phyloP scores from a whole-genome alignment of 2,113 vertebrate genomes.

The Todiramphus chloris region DNA sequence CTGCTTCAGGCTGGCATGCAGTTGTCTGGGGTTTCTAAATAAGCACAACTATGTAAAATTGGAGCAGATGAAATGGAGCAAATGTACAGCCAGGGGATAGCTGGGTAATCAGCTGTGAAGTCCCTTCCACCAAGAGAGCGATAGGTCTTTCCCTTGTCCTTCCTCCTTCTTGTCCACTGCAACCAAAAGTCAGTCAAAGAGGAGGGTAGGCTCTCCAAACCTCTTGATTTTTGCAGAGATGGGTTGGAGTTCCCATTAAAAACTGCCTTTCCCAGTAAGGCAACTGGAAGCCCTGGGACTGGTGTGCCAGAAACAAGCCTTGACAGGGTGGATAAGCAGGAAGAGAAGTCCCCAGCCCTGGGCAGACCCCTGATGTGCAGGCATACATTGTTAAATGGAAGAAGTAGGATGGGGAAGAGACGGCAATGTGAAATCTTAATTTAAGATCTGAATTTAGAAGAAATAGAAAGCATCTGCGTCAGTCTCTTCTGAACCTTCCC shows the following conservation, averaged over 20 bases:
- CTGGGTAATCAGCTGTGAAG: conserved; percentile 15
- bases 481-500: conserved; percentile 1
- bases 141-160: background rate
- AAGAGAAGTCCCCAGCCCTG: background rate
- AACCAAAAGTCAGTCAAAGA: background rate
- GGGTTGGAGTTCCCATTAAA: background rate
- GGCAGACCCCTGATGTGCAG: background rate
- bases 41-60: background rate
- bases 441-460: background rate
- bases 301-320: background rate
- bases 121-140: background rate
- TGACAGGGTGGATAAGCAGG: background rate
- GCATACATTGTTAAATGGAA: background rate
- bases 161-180: background rate
- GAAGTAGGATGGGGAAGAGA: background rate
- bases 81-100: background rate
- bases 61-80: conserved; percentile 26
- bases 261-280: background rate
- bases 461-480: background rate
- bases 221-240: background rate
- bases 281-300: background rate
- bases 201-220: background rate
- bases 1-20: background rate
- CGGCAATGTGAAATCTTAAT: background rate
- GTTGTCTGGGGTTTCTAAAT: conserved; percentile 38